phyloP scores from a whole-genome alignment of 2,888 invertebrate genomes.

The Acleris cristana region DNA sequence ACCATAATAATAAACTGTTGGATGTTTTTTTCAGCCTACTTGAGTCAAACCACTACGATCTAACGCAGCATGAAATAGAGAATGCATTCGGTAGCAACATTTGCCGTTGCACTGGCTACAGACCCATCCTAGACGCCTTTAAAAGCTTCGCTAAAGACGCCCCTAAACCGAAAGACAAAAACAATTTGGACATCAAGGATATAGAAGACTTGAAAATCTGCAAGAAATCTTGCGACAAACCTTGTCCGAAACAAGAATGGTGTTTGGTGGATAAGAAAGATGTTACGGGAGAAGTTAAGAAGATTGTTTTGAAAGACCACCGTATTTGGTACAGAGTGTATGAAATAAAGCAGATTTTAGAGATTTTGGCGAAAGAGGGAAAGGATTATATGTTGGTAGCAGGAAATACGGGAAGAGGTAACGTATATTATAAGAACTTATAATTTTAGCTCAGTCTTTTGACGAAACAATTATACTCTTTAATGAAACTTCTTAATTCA shows the following conservation, averaged over 20 bases:
- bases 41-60: constrained; percentile 60
- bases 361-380: constrained; percentile 59
- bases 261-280: constrained; percentile 54
- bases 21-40: constrained; percentile 61
- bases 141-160: constrained; percentile 83
- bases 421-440: background rate
- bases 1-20: background rate
- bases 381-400: constrained; percentile 84
- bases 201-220: constrained; percentile 58
- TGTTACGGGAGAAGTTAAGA: constrained; percentile 40
- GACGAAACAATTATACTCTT: too few relatives aligned
- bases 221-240: constrained; percentile 41
- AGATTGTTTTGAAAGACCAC: constrained; percentile 56
- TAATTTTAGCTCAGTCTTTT: too few relatives aligned
- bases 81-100: constrained; percentile 88
- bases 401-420: constrained; percentile 89
- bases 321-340: constrained; percentile 79
- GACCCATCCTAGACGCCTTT: constrained; percentile 86
- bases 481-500: too few relatives aligned
- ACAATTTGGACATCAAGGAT: constrained; percentile 46
- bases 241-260: constrained; percentile 55
- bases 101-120: constrained; percentile 89
- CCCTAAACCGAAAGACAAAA: constrained; percentile 46
- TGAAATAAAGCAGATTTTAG: constrained; percentile 73
- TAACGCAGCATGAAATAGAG: constrained; percentile 86